Conservation (phyloP, 2,113 vertebrate genomes). For the Solea solea region DNA sequence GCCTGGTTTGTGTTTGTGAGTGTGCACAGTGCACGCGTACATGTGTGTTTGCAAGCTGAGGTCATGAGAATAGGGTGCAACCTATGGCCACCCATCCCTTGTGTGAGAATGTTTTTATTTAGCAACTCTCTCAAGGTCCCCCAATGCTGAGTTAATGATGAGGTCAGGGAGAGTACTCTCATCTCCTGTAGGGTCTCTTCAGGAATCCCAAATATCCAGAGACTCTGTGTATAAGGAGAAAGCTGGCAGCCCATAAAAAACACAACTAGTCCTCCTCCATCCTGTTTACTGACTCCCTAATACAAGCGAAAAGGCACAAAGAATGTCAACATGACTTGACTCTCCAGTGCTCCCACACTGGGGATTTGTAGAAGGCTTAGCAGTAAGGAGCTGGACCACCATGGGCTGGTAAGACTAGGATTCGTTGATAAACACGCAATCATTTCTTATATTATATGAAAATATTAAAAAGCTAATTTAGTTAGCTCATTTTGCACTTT, state of each 20-base stretch:
- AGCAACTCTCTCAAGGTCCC: conserved; percentile 39
- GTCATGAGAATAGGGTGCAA: conserved; percentile 76
- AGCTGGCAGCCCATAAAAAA: conserved; percentile 45
- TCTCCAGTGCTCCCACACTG: conserved; percentile 52
- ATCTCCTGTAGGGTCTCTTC: conserved; percentile 49
- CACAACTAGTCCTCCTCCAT: conserved; percentile 49
- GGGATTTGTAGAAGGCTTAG: conserved; percentile 39
- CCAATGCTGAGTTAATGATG: conserved; percentile 25
- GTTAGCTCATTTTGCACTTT: too few relatives aligned
- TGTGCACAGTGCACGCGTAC: conserved; percentile 36
- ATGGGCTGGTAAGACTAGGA: conserved; percentile 30
- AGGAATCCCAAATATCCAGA: conserved; percentile 69
- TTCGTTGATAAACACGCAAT: too few relatives aligned
- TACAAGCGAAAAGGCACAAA: conserved; percentile 33
- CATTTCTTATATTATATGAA: too few relatives aligned
- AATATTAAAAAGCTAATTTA: too few relatives aligned
- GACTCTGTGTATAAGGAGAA: conserved; percentile 42
- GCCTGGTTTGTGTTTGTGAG: conserved; percentile 49
- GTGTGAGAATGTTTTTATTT: conserved; percentile 52
- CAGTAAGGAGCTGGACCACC: conserved; percentile 58
- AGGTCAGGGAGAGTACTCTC: conserved; percentile 67
- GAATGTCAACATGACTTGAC: conserved; percentile 57
- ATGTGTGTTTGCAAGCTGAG: conserved; percentile 61
- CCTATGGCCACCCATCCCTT: conserved; percentile 52
- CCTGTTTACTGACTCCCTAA: conserved; percentile 51